These are phyloP conservation scores for Manacus vitellinus DNA, from an alignment of 2,113 vertebrate genomes.

Conservation along the genomic window DNA sequence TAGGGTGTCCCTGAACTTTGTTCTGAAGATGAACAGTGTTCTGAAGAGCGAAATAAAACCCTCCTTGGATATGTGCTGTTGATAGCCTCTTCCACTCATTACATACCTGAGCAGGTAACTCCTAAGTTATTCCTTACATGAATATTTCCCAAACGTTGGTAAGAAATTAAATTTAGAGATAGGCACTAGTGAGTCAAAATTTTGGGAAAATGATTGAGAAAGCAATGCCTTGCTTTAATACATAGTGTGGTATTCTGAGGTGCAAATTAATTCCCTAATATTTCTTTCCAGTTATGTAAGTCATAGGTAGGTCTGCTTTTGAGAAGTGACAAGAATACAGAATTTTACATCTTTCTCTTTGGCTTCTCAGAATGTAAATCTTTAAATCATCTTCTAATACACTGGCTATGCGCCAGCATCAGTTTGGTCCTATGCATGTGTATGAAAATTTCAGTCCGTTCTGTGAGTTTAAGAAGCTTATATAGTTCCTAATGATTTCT, in stretches of 20 bases:
- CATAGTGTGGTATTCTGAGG: not conserved
- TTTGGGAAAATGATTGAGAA: not conserved
- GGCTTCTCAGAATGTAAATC: conserved; percentile 35
- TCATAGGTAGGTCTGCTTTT: not conserved
- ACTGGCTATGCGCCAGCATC: not conserved
- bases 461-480: conserved; percentile 48
- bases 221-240: not conserved
- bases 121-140: not conserved
- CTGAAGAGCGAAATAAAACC: not conserved
- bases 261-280: not conserved
- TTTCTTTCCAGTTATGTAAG: not conserved
- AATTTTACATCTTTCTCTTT: not conserved
- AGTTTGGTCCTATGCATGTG: not conserved
- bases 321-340: not conserved
- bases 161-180: not conserved
- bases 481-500: not conserved
- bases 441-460: conserved; percentile 5
- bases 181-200: not conserved
- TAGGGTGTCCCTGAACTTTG: not conserved
- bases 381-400: conserved; percentile 21
- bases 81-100: not conserved
- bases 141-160: not conserved
- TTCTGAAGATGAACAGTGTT: not conserved
- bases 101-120: not conserved
- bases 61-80: not conserved